Percentiles rank a stretch among this genome's conserved stretches.
These are phyloP conservation scores for Isoperla grammatica DNA, from an alignment of 2,888 invertebrate species.

Conservation along the genomic window DNA sequence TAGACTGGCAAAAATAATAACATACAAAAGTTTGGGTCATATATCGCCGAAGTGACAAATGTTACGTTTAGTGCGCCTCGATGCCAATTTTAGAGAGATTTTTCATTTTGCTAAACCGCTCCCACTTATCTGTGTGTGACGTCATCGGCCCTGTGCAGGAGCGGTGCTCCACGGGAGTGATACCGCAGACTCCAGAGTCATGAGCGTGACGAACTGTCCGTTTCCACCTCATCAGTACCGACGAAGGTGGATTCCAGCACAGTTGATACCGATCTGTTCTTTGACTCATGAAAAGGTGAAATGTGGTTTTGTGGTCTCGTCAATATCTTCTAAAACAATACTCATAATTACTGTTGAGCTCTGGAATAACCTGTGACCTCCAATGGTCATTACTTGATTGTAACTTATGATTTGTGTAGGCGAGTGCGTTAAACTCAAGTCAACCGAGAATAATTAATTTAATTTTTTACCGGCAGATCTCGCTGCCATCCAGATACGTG, in stretches of 20 bases:
- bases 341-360: neutral
- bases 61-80: neutral
- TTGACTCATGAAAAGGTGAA: neutral
- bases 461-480: too few relatives aligned
- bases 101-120: neutral
- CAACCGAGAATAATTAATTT: too few relatives aligned
- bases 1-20: conserved; percentile 7
- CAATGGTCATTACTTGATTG: too few relatives aligned
- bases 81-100: neutral
- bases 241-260: too few relatives aligned
- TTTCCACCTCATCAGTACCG: too few relatives aligned
- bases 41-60: conserved; percentile 1
- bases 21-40: conserved; percentile 3
- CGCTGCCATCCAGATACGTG: too few relatives aligned
- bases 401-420: too few relatives aligned
- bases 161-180: neutral
- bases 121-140: neutral
- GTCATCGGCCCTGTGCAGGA: neutral
- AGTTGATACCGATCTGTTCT: neutral
- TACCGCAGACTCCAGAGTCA: conserved; percentile 1
- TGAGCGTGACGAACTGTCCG: too few relatives aligned
- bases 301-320: conserved; percentile 5
- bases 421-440: too few relatives aligned
- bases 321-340: conserved; percentile 3
- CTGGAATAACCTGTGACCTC: neutral